Conservation (phyloP, 2,113 vertebrate genomes). For the Ceratotherium simum region DNA sequence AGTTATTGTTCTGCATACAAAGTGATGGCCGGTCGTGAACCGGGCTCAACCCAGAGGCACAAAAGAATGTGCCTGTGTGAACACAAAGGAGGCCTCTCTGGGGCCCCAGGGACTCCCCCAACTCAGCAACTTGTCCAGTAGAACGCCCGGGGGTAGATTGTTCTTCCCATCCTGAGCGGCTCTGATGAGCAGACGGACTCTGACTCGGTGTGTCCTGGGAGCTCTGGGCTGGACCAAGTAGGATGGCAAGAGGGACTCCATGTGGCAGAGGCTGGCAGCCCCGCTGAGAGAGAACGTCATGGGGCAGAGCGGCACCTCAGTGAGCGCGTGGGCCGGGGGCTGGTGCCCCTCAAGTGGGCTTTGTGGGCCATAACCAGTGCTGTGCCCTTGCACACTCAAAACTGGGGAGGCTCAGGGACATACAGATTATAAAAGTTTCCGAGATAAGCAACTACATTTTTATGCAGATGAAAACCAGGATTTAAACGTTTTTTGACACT, state of each 20-base stretch:
- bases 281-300: not conserved
- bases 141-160: accelerated
- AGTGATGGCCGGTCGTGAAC: too few species aligned
- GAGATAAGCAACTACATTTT: not conserved
- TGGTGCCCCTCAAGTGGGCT: accelerated
- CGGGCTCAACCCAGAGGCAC: too few species aligned
- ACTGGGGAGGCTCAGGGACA: too few species aligned
- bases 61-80: not conserved
- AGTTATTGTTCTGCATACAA: too few species aligned
- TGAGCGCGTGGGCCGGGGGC: accelerated
- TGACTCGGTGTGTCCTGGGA: not conserved
- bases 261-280: accelerated
- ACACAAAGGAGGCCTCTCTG: accelerated
- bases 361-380: accelerated
- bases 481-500: not conserved
- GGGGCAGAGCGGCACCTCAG: accelerated
- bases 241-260: not conserved
- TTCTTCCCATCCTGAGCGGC: not conserved
- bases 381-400: not conserved
- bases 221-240: not conserved
- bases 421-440: not conserved
- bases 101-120: not conserved
- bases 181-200: not conserved
- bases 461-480: not conserved
- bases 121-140: not conserved